Conservation (phyloP, 1,140 invertebrate species). For the Drosophila quadrilineata region DNA sequence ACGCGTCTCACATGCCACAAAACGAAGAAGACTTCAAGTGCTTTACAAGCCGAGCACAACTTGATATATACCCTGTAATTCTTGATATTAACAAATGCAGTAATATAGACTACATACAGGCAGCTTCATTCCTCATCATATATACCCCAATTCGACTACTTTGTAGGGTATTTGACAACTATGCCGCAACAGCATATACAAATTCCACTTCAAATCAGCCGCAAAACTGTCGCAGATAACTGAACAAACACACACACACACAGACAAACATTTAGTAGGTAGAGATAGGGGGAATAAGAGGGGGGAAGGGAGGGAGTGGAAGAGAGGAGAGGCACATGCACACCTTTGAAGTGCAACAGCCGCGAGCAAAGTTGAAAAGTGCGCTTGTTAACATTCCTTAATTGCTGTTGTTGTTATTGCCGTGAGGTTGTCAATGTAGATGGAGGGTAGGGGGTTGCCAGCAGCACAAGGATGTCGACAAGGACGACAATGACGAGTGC, state of each 20-base stretch:
- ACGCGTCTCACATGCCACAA: constrained; percentile 35
- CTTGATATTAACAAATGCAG: too few species aligned
- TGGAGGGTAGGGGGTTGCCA: not conserved
- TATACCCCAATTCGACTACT: not conserved
- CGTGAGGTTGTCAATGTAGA: constrained; percentile 4
- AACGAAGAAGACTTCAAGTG: constrained; percentile 6
- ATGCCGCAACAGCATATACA: constrained; percentile 1
- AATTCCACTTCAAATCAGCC: constrained; percentile 34
- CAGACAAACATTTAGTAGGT: not conserved
- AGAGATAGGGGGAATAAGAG: not conserved
- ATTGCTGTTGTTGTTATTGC: constrained; percentile 74
- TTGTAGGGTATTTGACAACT: not conserved
- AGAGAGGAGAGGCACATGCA: constrained; percentile 11
- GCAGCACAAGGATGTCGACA: constrained; percentile 47
- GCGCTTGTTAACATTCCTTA: constrained; percentile 80
- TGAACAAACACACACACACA: constrained; percentile 5
- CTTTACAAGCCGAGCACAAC: not conserved
- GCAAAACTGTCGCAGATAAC: constrained; percentile 22
- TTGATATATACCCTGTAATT: too few species aligned
- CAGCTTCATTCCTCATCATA: not conserved
- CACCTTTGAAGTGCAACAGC: constrained; percentile 76
- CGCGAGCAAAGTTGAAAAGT: constrained; percentile 76
- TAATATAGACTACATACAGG: not conserved
- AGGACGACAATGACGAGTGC: constrained; percentile 76
- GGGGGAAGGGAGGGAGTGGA: not conserved